phyloP scores from a whole-genome alignment of 2,113 vertebrate species.

The Theristicus caerulescens region DNA sequence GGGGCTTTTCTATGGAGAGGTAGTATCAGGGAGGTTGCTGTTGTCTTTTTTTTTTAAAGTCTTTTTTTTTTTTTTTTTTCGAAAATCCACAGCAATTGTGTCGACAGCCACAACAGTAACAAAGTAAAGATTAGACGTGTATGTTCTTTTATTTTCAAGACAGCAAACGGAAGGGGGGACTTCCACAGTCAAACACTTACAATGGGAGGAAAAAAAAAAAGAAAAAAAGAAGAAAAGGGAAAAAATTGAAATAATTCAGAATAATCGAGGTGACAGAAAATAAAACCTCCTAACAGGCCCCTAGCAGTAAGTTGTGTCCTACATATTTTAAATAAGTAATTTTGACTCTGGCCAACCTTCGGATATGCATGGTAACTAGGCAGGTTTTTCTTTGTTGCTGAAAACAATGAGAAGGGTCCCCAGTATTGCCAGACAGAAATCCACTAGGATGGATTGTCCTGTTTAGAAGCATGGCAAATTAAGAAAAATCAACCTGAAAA shows the following conservation, averaged over 20 bases:
- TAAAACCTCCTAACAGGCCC: not conserved
- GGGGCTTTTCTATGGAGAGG: not conserved
- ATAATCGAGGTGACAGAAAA: not conserved
- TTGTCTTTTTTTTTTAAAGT: not conserved
- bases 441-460: not conserved
- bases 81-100: not conserved
- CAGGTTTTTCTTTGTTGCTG: conserved; percentile 60
- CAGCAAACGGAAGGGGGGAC: not conserved
- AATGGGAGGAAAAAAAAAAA: not conserved
- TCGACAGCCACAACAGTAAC: not conserved
- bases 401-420: conserved; percentile 37
- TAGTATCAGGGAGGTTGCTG: not conserved
- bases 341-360: conserved; percentile 21
- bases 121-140: not conserved
- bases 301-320: not conserved
- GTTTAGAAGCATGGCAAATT: not conserved
- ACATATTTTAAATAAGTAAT: not conserved
- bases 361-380: not conserved
- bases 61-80: not conserved
- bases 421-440: not conserved
- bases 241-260: not conserved
- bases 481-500: not conserved
- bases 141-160: not conserved
- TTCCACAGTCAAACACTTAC: not conserved
- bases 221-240: not conserved